These are phyloP conservation scores for Stramonita haemastoma DNA, from an alignment of 2,888 invertebrate species.

Conservation along the genomic window DNA sequence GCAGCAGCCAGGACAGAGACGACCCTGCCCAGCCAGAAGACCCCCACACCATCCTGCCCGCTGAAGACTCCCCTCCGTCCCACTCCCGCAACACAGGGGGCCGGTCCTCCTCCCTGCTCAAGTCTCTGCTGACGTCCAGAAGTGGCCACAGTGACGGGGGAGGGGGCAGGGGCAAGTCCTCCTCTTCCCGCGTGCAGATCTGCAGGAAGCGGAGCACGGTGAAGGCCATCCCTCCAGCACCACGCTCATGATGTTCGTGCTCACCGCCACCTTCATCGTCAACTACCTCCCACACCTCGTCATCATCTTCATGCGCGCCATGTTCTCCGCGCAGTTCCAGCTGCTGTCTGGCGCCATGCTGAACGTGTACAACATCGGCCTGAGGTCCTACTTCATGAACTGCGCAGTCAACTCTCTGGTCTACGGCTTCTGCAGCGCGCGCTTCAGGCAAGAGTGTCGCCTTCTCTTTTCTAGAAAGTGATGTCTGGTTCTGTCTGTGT, in stretches of 20 bases:
- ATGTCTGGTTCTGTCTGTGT: neutral
- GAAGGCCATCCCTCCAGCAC: constrained; percentile 37
- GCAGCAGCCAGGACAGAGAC: neutral
- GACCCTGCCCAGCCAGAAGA: neutral
- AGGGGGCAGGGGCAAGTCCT: too few relatives aligned
- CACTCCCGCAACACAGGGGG: neutral
- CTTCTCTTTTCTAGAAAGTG: neutral
- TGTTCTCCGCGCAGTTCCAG: constrained; percentile 8
- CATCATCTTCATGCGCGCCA: constrained; percentile 38
- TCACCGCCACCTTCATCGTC: constrained; percentile 51
- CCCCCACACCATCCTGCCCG: neutral
- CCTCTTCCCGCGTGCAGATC: neutral
- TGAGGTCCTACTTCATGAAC: constrained; percentile 64
- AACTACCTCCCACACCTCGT: constrained; percentile 56
- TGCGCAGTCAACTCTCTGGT: constrained; percentile 61
- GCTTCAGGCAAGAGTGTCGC: constrained; percentile 57
- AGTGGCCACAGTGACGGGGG: neutral
- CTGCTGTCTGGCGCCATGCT: constrained; percentile 9
- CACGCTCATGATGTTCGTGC: constrained; percentile 48
- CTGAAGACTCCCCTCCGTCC: neutral
- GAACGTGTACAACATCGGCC: constrained; percentile 56
- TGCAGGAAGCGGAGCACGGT: neutral
- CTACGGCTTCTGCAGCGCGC: constrained; percentile 60
- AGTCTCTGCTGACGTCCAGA: neutral
- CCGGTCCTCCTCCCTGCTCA: neutral